Evolutionary conservation across 2,113 vertebrate genomes (phyloP).

Genomic region (Catagonus wagneri): DNA sequence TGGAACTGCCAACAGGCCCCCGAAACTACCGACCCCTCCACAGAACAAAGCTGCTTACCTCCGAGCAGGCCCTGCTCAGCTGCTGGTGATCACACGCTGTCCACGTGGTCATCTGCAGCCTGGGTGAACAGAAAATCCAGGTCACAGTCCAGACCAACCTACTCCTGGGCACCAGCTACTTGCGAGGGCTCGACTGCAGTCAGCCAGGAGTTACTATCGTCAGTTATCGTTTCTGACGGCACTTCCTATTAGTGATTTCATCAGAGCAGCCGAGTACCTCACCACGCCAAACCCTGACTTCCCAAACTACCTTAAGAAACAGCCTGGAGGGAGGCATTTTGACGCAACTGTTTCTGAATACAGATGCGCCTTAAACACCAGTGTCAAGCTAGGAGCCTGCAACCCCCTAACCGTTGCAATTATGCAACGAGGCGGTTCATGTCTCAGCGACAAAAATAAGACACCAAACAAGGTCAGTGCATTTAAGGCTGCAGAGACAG

Average conservation of each 20-base stretch:
- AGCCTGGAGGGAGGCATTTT: too few species aligned
- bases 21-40: not conserved
- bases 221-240: constrained; percentile 97
- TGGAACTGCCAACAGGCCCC: not conserved
- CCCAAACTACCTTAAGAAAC: too few species aligned
- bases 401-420: not conserved
- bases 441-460: not conserved
- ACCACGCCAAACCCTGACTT: not conserved
- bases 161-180: not conserved
- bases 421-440: not conserved
- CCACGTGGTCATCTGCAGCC: not conserved
- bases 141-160: not conserved
- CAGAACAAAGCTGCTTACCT: not conserved
- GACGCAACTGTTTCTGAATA: not conserved
- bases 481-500: not conserved
- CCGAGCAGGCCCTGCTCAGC: accelerated
- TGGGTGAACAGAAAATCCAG: not conserved
- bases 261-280: constrained; percentile 85
- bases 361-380: accelerated
- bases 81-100: too few species aligned
- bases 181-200: constrained; percentile 61
- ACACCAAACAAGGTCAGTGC: not conserved
- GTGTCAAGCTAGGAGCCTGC: not conserved
- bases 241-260: constrained; percentile 96
- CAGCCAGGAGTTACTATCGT: constrained; percentile 88